Evolutionary conservation across 2,797 vertebrate genomes (phyloP), one percentile per base, ranked within the genome.

Genomic region (Anolis apletophallus): DNA sequence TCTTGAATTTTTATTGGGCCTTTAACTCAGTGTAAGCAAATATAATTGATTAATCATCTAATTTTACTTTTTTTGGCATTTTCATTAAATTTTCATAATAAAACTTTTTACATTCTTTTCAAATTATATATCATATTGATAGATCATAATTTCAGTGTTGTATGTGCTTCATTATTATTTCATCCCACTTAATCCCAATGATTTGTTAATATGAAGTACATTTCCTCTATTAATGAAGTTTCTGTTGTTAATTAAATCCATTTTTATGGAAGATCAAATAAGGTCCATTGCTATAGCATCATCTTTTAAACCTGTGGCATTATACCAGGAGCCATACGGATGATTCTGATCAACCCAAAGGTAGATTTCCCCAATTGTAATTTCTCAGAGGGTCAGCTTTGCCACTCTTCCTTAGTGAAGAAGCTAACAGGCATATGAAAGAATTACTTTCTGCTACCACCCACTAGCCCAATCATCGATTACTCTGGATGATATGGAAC

Each of bases 11-110:
- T 75, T 64, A 59, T 11, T 36, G 36, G 17, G 59, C 29, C n/a
- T 75, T 21, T 59, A 57, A 34, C 40, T 61, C 19, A n/a, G 19
- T 83, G 71, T 52, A 64, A 75, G 1, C 46, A 73, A 61, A 10
- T 84, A 23, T 83, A 64, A 83, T 75, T 32, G 57, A 75, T 74
- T 59, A 71, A 72, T 83, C 34, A 50, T 40, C 55, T 26, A 5
- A 79, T 34, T 61, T 79, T 76, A 40, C 52, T 54, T 40, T 34
- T 36, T 78, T 61, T 74, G 61, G 57, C 50, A 10, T 61, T 17
- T 61, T 74, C 29, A 50, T 74, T 83, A 83, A 75, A 83, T 73
- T 61, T 72, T 8, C 26, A 61, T 32, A 34, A 21, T 32, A 46
- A 52, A 50, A 46, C 23, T 32, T 46, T 61, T 17, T 29, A 19